Conservation (phyloP, 2,797 vertebrate species). For the Sphenodon punctatus region DNA sequence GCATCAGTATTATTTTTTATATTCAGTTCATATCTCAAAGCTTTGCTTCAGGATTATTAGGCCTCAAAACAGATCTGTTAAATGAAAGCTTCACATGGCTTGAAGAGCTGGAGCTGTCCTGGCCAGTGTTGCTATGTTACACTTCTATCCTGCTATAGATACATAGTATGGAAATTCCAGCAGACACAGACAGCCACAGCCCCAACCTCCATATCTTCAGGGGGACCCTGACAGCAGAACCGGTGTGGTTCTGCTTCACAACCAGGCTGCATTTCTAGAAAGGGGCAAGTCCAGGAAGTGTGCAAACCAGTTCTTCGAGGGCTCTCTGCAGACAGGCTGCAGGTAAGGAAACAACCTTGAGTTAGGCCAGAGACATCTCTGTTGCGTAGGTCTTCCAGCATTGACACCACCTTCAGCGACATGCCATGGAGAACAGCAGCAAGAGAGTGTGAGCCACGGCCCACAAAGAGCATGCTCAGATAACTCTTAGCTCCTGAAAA, state of each 20-base stretch:
- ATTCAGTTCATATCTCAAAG: conserved; percentile 50
- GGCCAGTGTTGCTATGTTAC: too few relatives aligned
- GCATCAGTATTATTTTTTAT: background rate
- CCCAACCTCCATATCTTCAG: too few relatives aligned
- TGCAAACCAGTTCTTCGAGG: too few relatives aligned
- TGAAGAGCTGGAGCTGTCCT: too few relatives aligned
- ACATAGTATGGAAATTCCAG: too few relatives aligned
- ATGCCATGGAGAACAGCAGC: fast-evolving
- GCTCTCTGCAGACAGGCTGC: fast-evolving
- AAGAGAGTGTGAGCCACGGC: background rate
- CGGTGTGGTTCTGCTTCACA: too few relatives aligned
- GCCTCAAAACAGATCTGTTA: background rate
- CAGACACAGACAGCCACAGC: too few relatives aligned
- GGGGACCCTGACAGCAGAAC: too few relatives aligned
- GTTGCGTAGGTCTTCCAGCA: too few relatives aligned
- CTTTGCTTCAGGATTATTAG: background rate
- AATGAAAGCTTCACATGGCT: background rate
- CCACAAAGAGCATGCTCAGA: fast-evolving
- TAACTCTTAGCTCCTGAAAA: background rate
- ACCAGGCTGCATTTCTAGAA: too few relatives aligned
- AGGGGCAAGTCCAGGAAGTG: too few relatives aligned
- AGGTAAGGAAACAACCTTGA: fast-evolving
- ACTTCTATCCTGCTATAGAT: too few relatives aligned
- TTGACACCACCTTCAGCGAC: background rate
- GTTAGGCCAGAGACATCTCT: background rate